phyloP scores from a whole-genome alignment of 2,888 invertebrate genomes.

The Aproaerema taeniolella region DNA sequence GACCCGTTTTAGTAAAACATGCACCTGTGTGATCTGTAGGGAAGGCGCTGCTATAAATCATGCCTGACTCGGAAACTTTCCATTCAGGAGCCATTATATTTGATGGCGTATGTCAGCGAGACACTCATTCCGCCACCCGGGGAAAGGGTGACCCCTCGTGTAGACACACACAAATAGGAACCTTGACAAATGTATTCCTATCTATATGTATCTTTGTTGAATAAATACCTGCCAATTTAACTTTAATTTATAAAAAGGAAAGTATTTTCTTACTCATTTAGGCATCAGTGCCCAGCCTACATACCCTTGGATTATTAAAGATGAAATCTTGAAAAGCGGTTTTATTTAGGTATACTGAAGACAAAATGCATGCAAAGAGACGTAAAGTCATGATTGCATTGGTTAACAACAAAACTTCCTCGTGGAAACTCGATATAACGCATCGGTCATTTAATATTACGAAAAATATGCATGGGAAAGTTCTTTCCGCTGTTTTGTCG shows the following conservation, averaged over 20 bases:
- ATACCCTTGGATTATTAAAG: no score
- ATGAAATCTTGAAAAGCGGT: no score
- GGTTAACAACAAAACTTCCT: conserved; percentile 50
- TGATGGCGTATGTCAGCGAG: conserved; percentile 43
- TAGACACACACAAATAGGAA: no score
- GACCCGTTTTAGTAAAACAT: conserved; percentile 19
- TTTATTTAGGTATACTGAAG: no score
- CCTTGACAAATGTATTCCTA: no score
- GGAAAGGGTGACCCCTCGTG: conserved; percentile 6
- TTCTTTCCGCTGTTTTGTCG: conserved; percentile 53
- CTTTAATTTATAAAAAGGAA: neutral
- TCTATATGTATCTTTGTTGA: no score
- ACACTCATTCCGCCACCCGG: conserved; percentile 27
- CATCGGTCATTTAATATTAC: conserved; percentile 57
- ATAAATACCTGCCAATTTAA: no score
- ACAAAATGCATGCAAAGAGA: neutral
- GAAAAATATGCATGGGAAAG: conserved; percentile 66
- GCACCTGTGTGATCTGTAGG: conserved; percentile 19
- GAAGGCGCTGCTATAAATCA: conserved; percentile 39
- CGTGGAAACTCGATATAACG: conserved; percentile 57
- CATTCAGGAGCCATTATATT: conserved; percentile 44
- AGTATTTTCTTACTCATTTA: no score
- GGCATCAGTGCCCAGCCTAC: no score
- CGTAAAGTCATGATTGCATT: conserved; percentile 20
- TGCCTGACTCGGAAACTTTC: conserved; percentile 43